Evolutionary conservation across 1,140 invertebrate genomes (phyloP).

Genomic region (Cydia amplana): DNA sequence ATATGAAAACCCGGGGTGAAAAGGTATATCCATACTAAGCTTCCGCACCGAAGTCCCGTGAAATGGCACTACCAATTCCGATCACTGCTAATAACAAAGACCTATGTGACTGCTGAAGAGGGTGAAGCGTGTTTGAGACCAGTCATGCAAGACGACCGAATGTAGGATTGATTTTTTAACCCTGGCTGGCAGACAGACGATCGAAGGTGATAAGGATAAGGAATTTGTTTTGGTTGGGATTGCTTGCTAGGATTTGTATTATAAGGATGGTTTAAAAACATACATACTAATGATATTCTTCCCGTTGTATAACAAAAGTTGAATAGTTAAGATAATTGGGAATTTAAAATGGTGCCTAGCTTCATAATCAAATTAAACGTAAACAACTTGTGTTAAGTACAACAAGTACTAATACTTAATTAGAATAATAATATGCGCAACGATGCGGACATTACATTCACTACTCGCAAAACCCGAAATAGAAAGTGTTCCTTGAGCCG

Average conservation of each 20-base stretch:
- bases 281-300: not conserved
- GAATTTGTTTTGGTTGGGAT: too few relatives aligned
- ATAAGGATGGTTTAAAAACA: too few relatives aligned
- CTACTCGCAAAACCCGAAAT: conserved; percentile 11
- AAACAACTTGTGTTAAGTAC: not conserved
- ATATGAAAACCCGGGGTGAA: too few relatives aligned
- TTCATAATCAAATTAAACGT: too few relatives aligned
- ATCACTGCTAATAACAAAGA: not conserved
- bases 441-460: conserved; percentile 9
- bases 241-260: too few relatives aligned
- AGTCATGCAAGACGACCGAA: not conserved
- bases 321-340: not conserved
- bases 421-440: not conserved
- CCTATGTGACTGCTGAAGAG: not conserved
- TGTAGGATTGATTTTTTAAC: not conserved
- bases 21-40: too few relatives aligned
- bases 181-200: too few relatives aligned
- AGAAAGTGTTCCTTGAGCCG: conserved; percentile 30
- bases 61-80: too few relatives aligned
- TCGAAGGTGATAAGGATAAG: too few relatives aligned
- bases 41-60: too few relatives aligned
- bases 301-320: too few relatives aligned
- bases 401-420: not conserved
- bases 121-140: not conserved
- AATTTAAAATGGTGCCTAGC: too few relatives aligned